phyloP scores from a whole-genome alignment of 2,888 invertebrate genomes.

The Macropis europaea region DNA sequence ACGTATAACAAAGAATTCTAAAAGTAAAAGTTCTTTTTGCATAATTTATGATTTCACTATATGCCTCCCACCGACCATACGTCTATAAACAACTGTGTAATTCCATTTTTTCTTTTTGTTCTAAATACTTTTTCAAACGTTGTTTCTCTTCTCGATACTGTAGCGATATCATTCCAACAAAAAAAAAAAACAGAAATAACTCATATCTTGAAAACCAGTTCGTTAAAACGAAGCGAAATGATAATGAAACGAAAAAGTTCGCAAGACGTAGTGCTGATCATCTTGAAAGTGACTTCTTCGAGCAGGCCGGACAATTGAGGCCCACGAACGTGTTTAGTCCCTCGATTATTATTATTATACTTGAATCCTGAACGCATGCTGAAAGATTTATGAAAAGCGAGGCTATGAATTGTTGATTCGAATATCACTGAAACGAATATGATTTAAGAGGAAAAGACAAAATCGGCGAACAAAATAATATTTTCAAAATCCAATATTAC shows the following conservation, averaged over 20 bases:
- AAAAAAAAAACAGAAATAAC: not conserved
- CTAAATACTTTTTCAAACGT: not conserved
- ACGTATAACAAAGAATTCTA: no score
- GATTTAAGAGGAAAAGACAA: slow-evolving; percentile 12
- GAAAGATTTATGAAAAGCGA: slow-evolving; percentile 20
- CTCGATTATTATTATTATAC: slow-evolving; percentile 38
- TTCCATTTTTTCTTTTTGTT: not conserved
- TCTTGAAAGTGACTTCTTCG: slow-evolving; percentile 63
- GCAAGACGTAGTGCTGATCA: slow-evolving; percentile 32
- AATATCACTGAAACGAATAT: not conserved
- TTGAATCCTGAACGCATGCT: slow-evolving; percentile 13
- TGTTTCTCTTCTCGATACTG: not conserved
- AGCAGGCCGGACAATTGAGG: slow-evolving; percentile 30
- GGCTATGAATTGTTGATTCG: slow-evolving; percentile 29
- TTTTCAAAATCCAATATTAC: slow-evolving; percentile 23
- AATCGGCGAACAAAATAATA: slow-evolving; percentile 23
- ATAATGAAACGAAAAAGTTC: not conserved
- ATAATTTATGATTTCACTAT: no score
- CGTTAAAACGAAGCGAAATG: not conserved
- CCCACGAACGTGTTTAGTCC: slow-evolving; percentile 40
- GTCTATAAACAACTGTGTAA: not conserved
- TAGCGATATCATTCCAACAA: slow-evolving; percentile 21
- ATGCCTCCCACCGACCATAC: no score
- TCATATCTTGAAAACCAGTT: not conserved
- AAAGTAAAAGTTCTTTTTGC: no score